phyloP scores from a whole-genome alignment of 2,888 invertebrate genomes.

The Baccha elongata region DNA sequence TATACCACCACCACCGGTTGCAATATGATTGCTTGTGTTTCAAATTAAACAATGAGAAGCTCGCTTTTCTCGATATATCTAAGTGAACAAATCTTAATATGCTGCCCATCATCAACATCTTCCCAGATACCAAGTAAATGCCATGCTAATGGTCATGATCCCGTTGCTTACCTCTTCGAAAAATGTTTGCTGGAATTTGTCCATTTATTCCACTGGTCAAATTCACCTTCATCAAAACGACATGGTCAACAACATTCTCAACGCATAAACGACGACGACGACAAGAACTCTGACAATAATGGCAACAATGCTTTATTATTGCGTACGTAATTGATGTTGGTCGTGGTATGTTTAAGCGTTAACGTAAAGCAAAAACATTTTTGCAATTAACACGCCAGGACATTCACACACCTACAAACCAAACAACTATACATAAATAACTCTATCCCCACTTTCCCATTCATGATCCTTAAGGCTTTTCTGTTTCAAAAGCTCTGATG shows the following conservation, averaged over 20 bases:
- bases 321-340: conserved; percentile 59
- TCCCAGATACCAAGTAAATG: no score
- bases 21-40: no score
- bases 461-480: neutral
- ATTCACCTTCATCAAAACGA: neutral
- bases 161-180: no score
- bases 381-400: conserved; percentile 56
- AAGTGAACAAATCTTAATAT: no score
- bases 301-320: conserved; percentile 64
- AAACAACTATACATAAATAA: neutral
- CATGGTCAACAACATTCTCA: conserved; percentile 11
- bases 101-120: no score
- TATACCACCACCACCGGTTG: no score
- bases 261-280: conserved; percentile 21
- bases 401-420: conserved; percentile 19
- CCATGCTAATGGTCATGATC: no score
- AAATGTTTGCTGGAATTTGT: neutral
- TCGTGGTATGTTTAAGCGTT: conserved; percentile 17
- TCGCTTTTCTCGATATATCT: no score
- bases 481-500: neutral
- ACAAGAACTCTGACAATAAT: conserved; percentile 31
- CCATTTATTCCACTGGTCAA: neutral
- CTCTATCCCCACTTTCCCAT: neutral
- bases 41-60: no score
- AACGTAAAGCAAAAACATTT: conserved; percentile 65